These are phyloP conservation scores for Acanthisitta chloris DNA, from an alignment of 2,113 vertebrate species.

Conservation along the genomic window DNA sequence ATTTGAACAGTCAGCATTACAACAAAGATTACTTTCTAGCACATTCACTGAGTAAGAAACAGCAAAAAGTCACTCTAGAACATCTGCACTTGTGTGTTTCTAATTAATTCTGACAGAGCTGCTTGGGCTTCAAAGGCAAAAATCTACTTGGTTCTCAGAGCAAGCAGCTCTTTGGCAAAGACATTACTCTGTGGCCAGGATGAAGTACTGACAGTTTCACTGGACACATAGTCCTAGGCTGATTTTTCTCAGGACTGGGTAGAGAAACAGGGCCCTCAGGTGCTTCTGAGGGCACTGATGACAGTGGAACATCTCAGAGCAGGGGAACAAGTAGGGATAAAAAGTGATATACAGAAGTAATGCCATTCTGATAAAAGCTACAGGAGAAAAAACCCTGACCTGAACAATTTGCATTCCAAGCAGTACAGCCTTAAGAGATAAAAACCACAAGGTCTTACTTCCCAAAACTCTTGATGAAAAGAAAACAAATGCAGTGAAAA, in stretches of 20 bases:
- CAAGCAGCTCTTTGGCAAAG: not conserved
- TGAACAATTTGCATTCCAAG: not conserved
- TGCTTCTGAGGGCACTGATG: not conserved
- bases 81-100: not conserved
- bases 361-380: not conserved
- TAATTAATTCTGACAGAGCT: not conserved
- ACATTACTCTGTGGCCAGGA: not conserved
- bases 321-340: not conserved
- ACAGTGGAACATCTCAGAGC: not conserved
- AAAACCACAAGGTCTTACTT: not conserved
- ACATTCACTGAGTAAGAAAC: not conserved
- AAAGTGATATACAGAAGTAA: not conserved
- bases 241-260: not conserved
- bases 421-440: not conserved
- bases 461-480: not conserved
- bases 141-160: not conserved
- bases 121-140: not conserved
- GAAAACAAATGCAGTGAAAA: not conserved
- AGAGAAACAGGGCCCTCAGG: not conserved
- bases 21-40: not conserved
- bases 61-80: not conserved
- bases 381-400: not conserved
- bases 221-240: not conserved
- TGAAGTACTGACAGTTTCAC: not conserved
- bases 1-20: not conserved